Percentiles rank a stretch among this genome's conserved stretches.
These are phyloP conservation scores for Hipparchia semele DNA, from an alignment of 2,888 invertebrate genomes.

Conservation along the genomic window DNA sequence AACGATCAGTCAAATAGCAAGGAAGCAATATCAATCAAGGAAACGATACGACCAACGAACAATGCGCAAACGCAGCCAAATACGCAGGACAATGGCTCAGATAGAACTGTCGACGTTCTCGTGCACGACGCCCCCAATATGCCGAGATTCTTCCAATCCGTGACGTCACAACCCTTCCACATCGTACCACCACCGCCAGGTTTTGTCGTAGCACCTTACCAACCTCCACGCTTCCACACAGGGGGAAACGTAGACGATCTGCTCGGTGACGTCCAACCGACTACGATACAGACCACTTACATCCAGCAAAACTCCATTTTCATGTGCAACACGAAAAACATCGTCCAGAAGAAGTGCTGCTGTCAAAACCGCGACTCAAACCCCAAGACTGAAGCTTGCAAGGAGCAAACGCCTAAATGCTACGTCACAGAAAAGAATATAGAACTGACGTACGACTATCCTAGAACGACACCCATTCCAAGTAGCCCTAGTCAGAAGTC, in stretches of 20 bases:
- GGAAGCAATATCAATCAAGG: constrained; percentile 49
- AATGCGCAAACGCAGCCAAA: constrained; percentile 53
- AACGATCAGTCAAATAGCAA: constrained; percentile 48
- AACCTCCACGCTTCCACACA: constrained; percentile 73
- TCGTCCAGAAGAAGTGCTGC: constrained; percentile 72
- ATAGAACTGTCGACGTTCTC: constrained; percentile 72
- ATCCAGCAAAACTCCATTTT: constrained; percentile 79
- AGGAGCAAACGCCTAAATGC: constrained; percentile 60
- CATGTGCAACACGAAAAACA: constrained; percentile 75
- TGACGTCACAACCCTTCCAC: constrained; percentile 71
- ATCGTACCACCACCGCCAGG: constrained; percentile 72
- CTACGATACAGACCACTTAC: constrained; percentile 69
- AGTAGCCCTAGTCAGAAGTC: constrained; percentile 63
- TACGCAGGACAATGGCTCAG: constrained; percentile 60
- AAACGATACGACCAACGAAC: constrained; percentile 50
- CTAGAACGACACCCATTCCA: constrained; percentile 68
- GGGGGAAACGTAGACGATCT: constrained; percentile 87
- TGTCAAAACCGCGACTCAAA: constrained; percentile 60
- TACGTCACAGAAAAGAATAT: constrained; percentile 80
- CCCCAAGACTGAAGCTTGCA: constrained; percentile 47
- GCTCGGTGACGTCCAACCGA: constrained; percentile 85
- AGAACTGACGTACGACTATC: constrained; percentile 78
- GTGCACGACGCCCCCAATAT: constrained; percentile 75
- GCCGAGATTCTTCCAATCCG: constrained; percentile 73
- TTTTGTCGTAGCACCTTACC: constrained; percentile 70